Evolutionary conservation across 2,113 vertebrate species (phyloP).

Genomic region (Vidua chalybeata): DNA sequence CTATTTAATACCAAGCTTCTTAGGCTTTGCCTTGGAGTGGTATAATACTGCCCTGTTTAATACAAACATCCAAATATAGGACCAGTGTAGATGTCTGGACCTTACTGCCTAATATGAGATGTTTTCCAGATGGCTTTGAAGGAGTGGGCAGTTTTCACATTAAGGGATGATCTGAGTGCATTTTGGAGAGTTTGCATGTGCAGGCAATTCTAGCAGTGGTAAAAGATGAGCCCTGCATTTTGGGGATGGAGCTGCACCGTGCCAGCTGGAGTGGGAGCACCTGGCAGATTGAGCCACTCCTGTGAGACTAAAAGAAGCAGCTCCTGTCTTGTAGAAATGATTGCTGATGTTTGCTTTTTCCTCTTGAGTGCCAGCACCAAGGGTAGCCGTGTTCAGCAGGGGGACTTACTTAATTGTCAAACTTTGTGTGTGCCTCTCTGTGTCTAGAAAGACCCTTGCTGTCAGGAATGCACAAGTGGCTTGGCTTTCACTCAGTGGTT

Average conservation of each 20-base stretch:
- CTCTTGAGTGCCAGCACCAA: background rate
- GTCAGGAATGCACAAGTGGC: background rate
- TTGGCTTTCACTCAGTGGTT: background rate
- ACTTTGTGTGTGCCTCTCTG: background rate
- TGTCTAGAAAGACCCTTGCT: background rate
- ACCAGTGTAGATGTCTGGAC: background rate
- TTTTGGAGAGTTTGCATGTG: background rate
- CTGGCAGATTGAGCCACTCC: background rate
- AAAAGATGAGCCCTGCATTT: background rate
- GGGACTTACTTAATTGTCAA: background rate
- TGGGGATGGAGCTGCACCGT: background rate
- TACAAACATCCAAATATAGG: background rate
- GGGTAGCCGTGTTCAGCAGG: background rate
- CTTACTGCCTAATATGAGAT: background rate
- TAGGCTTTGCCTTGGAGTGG: background rate
- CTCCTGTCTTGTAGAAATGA: background rate
- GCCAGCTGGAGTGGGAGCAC: background rate
- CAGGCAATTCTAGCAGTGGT: background rate
- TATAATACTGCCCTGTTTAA: background rate
- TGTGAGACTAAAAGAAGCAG: background rate
- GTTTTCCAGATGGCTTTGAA: background rate
- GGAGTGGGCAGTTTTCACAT: background rate
- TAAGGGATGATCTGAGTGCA: background rate
- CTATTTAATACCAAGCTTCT: background rate
- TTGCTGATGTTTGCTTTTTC: background rate